phyloP scores from a whole-genome alignment of 2,888 invertebrate genomes.

The Cataglyphis albicans region DNA sequence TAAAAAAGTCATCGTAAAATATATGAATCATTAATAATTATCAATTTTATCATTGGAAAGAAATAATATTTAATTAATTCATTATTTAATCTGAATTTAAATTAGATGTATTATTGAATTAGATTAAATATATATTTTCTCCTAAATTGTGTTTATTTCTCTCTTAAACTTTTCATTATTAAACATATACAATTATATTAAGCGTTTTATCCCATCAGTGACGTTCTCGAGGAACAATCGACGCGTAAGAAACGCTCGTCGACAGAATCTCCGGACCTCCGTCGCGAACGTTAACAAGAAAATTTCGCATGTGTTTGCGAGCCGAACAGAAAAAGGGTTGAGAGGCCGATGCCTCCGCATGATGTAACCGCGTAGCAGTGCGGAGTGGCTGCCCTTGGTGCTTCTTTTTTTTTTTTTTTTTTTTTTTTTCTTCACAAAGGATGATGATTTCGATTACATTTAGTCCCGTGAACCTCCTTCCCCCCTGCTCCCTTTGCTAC shows the following conservation, averaged over 20 bases:
- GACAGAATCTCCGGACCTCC: constrained; percentile 24
- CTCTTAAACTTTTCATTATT: not conserved
- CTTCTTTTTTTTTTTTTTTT: not conserved
- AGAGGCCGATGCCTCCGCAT: constrained; percentile 48
- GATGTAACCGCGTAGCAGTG: constrained; percentile 40
- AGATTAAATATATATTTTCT: not conserved
- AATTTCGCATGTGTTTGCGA: constrained; percentile 47
- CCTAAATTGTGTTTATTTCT: not conserved
- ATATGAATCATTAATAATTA: no score
- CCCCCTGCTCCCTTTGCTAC: not conserved
- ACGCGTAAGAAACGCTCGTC: not conserved
- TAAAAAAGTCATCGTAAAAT: no score
- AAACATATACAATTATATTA: not conserved
- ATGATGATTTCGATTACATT: constrained; percentile 54
- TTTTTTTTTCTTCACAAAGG: constrained; percentile 11
- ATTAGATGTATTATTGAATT: not conserved
- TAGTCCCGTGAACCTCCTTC: constrained; percentile 35
- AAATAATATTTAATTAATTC: not conserved
- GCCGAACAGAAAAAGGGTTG: constrained; percentile 34
- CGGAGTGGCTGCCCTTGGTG: constrained; percentile 44
- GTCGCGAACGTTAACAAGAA: constrained; percentile 42
- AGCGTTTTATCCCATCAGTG: not conserved
- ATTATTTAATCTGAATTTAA: not conserved
- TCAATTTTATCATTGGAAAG: no score
- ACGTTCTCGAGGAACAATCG: not conserved